A percentile compares a stretch with the other conserved stretches of the same genome.
These are phyloP conservation scores for Pongo abelii DNA, from an alignment of 2,113 vertebrate genomes.

Conservation along the genomic window DNA sequence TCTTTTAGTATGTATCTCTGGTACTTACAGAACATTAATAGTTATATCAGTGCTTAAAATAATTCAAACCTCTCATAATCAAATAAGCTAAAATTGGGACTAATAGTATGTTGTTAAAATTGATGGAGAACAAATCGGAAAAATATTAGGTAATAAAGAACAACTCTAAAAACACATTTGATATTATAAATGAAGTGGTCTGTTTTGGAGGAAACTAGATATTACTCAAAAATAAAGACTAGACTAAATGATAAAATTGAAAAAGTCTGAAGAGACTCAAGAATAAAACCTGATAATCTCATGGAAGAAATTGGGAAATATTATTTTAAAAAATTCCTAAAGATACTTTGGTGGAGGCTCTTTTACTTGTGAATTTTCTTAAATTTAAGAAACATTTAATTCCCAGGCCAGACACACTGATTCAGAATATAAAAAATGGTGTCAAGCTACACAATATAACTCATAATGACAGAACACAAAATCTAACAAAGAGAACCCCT, in stretches of 20 bases:
- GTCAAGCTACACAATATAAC: not conserved
- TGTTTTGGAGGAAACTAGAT: not conserved
- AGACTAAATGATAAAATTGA: not conserved
- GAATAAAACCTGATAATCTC: not conserved
- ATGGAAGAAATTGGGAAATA: not conserved
- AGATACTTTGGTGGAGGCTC: not conserved
- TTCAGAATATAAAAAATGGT: not conserved
- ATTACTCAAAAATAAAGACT: not conserved
- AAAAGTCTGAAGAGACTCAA: not conserved
- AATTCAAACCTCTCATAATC: not conserved
- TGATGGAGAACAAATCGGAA: not conserved
- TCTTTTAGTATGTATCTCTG: not conserved
- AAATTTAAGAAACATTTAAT: not conserved
- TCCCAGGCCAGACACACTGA: not conserved
- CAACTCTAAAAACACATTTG: not conserved
- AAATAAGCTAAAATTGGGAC: not conserved
- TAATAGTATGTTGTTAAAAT: not conserved
- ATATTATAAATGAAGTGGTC: not conserved
- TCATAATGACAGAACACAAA: not conserved
- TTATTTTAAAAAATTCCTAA: not conserved
- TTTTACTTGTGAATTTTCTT: not conserved
- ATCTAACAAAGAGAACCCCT: not conserved
- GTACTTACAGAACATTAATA: not conserved
- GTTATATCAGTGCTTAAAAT: not conserved
- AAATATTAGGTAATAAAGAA: not conserved